phyloP scores from a whole-genome alignment of 2,113 vertebrate species.

The Anser cygnoides region DNA sequence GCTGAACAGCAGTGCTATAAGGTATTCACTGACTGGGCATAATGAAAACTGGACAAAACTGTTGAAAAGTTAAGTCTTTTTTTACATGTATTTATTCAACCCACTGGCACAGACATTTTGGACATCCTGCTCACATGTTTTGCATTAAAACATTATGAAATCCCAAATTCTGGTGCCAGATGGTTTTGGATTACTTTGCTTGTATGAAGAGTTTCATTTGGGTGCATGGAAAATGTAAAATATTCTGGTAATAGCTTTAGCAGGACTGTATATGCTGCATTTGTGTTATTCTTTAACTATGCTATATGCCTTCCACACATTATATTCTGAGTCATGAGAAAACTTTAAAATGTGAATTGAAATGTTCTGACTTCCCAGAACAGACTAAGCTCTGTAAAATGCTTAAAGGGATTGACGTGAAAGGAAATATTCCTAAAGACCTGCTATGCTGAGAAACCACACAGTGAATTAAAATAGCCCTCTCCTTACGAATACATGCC shows the following conservation, averaged over 20 bases:
- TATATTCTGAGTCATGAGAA: not conserved
- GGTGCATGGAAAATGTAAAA: constrained; percentile 49
- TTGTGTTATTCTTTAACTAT: constrained; percentile 10
- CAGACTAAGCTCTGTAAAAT: not conserved
- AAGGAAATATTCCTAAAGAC: constrained; percentile 47
- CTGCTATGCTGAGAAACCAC: constrained; percentile 38
- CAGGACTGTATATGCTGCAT: constrained; percentile 7
- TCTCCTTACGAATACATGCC: not conserved
- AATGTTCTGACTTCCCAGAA: constrained; percentile 1
- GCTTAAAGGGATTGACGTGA: not conserved
- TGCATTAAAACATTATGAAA: constrained; percentile 60
- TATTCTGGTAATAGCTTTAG: constrained; percentile 36
- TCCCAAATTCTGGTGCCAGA: constrained; percentile 44
- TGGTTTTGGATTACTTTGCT: constrained; percentile 49
- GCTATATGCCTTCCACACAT: constrained; percentile 4
- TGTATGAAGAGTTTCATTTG: constrained; percentile 43
- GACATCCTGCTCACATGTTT: constrained; percentile 43
- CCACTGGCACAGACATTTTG: constrained; percentile 6
- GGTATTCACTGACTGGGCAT: not conserved
- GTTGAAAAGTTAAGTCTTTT: not conserved
- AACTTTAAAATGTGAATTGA: constrained; percentile 8
- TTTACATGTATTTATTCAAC: not conserved
- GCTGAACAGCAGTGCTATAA: not conserved
- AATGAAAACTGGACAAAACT: not conserved
- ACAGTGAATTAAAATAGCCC: constrained; percentile 22